Evolutionary conservation across 2,797 vertebrate species (phyloP), one percentile per base, ranked within the genome.

Genomic region (Salmo trutta): DNA sequence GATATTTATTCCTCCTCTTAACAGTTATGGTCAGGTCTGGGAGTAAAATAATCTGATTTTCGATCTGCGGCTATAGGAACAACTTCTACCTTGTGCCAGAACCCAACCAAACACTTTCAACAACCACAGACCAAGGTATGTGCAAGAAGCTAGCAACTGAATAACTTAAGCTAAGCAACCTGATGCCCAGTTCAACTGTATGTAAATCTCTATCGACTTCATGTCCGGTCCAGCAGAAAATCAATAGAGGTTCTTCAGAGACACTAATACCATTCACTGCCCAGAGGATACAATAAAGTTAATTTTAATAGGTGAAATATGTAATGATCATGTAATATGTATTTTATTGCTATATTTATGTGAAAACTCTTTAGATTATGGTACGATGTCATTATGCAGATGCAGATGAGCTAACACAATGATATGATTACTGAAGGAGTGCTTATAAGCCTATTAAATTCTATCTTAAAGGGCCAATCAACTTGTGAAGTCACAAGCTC

Each of bases 351-450:
- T 83, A 64, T 86, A 79, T 78, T 88, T 62, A 85, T 90, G 87
- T 85, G 71, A 78, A 75, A 69, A 73, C 16, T 81, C 72, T 75
- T 47, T 47, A 47, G 41, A 47, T 12, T 47, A 12, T 47, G 41
- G 41, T 47, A 47, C 41, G 10, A 47, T 47, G 41, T 47, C 41
- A 47, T 47, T 47, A 47, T 47, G 10, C 41, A 47, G 36, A 10
- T 41, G 8, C 36, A 41, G 41, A 47, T 47, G 41, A 47, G 41
- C 41, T 84, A 66, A 82, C 79, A 85, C 84, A 81, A 78, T 88
- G 75, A 88, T 83, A 79, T 88, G 76, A 89, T 83, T 82, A 78
- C 80, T 87, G 90, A 90, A 92, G 88, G 86, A 90, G 79, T 77
- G 31, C 81, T 81, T 88, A 82, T 81, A 82, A 87, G 88, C 85